Evolutionary conservation across 2,797 vertebrate genomes (phyloP).

Genomic region (Glyptemys insculpta): DNA sequence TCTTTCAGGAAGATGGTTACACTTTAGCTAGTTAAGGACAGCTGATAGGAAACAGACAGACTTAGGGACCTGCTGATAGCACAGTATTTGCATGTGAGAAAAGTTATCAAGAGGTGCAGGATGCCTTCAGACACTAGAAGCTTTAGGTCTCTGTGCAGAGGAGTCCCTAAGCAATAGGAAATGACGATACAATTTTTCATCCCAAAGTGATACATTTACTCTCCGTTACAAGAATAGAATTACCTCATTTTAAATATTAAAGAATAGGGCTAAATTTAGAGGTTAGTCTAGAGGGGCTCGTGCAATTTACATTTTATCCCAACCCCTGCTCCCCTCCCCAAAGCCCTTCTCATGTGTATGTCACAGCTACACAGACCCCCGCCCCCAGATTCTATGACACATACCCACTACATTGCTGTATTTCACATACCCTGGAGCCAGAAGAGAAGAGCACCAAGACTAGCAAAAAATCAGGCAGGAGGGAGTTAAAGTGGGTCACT

Average conservation of each 20-base stretch:
- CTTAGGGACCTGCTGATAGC: neutral
- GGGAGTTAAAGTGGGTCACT: neutral
- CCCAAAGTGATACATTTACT: neutral
- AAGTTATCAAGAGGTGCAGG: neutral
- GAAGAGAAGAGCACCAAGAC: neutral
- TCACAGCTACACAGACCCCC: neutral
- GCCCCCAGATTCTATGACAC: rapidly evolving
- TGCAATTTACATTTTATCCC: neutral
- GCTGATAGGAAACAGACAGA: constrained; percentile 17
- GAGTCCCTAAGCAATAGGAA: constrained; percentile 19
- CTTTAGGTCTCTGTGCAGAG: neutral
- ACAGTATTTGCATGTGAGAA: constrained; percentile 3
- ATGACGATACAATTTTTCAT: neutral
- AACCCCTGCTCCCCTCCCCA: neutral
- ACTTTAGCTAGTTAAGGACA: constrained; percentile 2
- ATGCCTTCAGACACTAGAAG: neutral
- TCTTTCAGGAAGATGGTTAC: constrained; percentile 35
- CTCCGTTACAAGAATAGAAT: neutral
- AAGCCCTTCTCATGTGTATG: neutral
- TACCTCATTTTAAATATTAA: neutral
- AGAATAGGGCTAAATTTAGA: neutral
- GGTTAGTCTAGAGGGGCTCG: neutral
- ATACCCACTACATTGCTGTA: neutral
- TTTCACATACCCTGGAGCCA: neutral
- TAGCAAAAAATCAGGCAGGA: neutral